Base-by-base conservation (phyloP, 2,888 invertebrate genomes). In the Pollenia griseotomentosa region DNA sequence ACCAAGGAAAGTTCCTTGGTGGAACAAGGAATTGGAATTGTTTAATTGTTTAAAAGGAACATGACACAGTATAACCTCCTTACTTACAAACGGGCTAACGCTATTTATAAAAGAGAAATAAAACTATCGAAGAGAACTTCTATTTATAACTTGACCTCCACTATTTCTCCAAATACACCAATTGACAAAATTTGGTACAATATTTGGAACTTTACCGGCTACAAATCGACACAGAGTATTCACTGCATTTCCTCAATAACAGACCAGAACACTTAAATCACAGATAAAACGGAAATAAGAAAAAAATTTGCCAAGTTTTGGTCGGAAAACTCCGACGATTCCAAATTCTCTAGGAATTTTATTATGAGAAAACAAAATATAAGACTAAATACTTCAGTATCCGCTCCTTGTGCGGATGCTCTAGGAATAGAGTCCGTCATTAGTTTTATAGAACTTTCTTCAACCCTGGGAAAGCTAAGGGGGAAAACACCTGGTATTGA, bases 31-130 rank as follows among this genome's bases (percentile, higher is more conserved):
- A 2, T 33, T 83, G 12, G 46, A 78, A 19, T n/a, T n/a, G n/a
- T n/a, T n/a, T n/a, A 51, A 23, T 19, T 42, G 14, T 44, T 88
- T 14, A 85, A 80, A 42, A 57, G 59, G 23, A 78, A 86, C 14
- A 83, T 86, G 53, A 78, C 70, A 6, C 51, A 40, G 40, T 53
- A 48, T 48, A 87, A 85, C 44, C 57, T 85, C 10, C 14, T 85
- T 8, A 44, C 71, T 5, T 87, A 73, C 12, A 88, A 77, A 80
- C 79, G 12, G 71, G 59, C 74, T 5, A 78, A 82, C 16, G 85
- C 82, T 2, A 2, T 33, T 4, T 77, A 70, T 14, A 87, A 87
- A 23, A 63, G 83, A 33, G 53, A 83, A 77, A 51, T 88, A n/a
- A 85, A 87, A 79, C 53, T 16, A 42, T 19, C 66, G 5, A 87